These are phyloP conservation scores for Cathartes aura DNA, from an alignment of 2,113 vertebrate species.

Conservation along the genomic window DNA sequence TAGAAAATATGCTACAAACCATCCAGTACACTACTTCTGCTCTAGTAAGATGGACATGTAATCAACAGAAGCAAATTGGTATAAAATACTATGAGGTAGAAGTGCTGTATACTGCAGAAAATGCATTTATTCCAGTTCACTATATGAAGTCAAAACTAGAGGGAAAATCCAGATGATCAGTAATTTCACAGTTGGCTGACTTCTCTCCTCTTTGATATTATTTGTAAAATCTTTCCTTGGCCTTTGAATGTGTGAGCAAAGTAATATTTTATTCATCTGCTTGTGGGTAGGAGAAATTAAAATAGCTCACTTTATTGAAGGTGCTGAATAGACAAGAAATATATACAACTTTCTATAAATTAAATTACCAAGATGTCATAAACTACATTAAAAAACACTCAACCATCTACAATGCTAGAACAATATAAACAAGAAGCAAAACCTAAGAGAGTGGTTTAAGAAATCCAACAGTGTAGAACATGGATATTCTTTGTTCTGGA, in stretches of 20 bases:
- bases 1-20: conserved; percentile 17
- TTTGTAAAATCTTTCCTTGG: conserved; percentile 73
- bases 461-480: neutral
- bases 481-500: neutral
- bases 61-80: conserved; percentile 72
- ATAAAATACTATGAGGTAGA: conserved; percentile 50
- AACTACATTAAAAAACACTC: neutral
- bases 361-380: conserved; percentile 14
- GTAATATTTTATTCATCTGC: conserved; percentile 72
- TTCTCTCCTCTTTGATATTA: conserved; percentile 76
- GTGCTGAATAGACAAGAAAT: conserved; percentile 63
- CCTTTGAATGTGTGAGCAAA: conserved; percentile 37
- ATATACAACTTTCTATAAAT: neutral
- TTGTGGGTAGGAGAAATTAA: conserved; percentile 40
- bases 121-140: conserved; percentile 65
- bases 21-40: neutral
- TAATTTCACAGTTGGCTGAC: conserved; percentile 84
- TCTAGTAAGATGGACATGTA: conserved; percentile 60
- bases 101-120: conserved; percentile 63
- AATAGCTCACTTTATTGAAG: conserved; percentile 63
- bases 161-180: conserved; percentile 78
- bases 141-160: conserved; percentile 65
- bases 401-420: neutral
- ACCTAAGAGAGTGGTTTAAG: neutral
- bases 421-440: neutral